Evolutionary conservation across 1,140 invertebrate species (phyloP), one percentile per base, ranked within the genome.

Genomic region (Homarus americanus): DNA sequence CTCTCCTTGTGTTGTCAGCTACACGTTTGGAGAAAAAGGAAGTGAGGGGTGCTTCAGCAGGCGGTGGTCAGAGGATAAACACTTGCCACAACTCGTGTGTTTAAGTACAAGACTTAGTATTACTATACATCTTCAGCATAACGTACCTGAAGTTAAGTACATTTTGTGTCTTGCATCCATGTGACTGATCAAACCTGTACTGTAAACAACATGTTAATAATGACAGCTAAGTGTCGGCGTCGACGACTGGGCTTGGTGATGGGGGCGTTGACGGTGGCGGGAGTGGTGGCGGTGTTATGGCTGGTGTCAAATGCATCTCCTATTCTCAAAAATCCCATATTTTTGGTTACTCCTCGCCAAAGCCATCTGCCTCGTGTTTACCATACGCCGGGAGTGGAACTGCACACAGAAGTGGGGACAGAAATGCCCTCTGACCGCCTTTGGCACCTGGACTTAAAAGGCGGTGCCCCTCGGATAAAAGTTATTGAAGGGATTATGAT

Each of bases 381-480:
- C 2, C 44, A 53, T 24, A 53, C 72, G 12, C 20, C 36, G 24
- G n/a, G 20, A 17, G 36, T 63, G 36, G 44, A 58, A 28, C 69
- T 89, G n/a, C 79, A 83, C 28, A 90, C 87, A n/a, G 80, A 84
- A 36, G n/a, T 24, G 20, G 91, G 82, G 24, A 24, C 28, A 20
- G 90, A 80, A 36, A 75, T 69, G 36, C 92, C 92, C 10, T 69
- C 41, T 24, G 80, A 92, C 44, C 41, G 84, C 12, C 40, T 96
- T 44, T 96, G 98, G 0, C 98, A 99, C 94, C 94, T 99, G 2
- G 98, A 99, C 95, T 94, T 98, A 0, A 99, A 99, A 94, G 98
- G 98, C 15, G 91, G 80, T 40, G 97, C 97, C 0, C 97, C 98
- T 1, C 97, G 97, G 91, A 93, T 97, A 0, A 93, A 94, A 24